A percentile compares a stretch with the other conserved stretches of the same genome.
Conservation (phyloP, 2,113 vertebrate species). For the Petrocephalus microphthalmus region DNA sequence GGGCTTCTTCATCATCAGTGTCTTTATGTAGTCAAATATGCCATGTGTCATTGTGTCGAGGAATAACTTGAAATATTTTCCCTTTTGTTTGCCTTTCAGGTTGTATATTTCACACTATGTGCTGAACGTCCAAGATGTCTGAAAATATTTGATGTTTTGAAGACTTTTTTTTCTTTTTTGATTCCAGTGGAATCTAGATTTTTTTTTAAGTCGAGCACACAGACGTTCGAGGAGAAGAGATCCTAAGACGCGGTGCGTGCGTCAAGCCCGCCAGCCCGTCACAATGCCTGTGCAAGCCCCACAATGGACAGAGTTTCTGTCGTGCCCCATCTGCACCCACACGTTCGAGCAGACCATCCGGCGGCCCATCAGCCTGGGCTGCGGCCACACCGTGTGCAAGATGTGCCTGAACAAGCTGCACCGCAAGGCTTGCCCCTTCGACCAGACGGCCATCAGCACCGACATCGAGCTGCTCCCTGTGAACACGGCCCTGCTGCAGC, state of each 20-base stretch:
- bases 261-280: constrained; percentile 53
- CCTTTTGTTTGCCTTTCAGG: constrained; percentile 55
- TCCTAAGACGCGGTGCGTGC: neutral
- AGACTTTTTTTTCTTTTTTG: constrained; percentile 64
- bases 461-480: constrained; percentile 96
- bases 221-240: constrained; percentile 14
- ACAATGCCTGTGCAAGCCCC: constrained; percentile 99
- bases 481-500: constrained; percentile 88
- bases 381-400: constrained; percentile 97
- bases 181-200: constrained; percentile 84
- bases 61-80: neutral
- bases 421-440: constrained; percentile 95
- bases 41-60: neutral
- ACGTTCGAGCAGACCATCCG: constrained; percentile 96
- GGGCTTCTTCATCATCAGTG: neutral
- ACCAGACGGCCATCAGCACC: constrained; percentile 97
- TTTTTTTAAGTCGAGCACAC: constrained; percentile 40
- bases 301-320: constrained; percentile 98
- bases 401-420: constrained; percentile 99
- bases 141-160: constrained; percentile 61
- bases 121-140: constrained; percentile 69
- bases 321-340: constrained; percentile 98
- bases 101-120: constrained; percentile 81
- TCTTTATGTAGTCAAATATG: neutral
- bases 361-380: constrained; percentile 94